These are phyloP conservation scores for Octodon degus DNA, from an alignment of 2,113 vertebrate species.

Conservation along the genomic window DNA sequence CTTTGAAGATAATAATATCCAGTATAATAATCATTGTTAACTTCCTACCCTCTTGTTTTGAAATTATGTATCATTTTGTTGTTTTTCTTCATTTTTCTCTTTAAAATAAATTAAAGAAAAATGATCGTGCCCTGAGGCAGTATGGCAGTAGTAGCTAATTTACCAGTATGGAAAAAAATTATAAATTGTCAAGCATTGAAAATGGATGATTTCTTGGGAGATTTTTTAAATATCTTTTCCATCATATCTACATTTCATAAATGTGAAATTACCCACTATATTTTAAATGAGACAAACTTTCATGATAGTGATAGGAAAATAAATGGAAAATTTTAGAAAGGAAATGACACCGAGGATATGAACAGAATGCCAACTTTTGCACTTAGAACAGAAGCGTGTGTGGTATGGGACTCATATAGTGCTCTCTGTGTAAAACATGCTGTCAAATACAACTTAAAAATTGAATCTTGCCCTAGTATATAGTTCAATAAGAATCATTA, in stretches of 20 bases:
- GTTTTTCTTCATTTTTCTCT: too few species aligned
- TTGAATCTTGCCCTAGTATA: neutral
- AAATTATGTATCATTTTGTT: too few species aligned
- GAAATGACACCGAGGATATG: neutral
- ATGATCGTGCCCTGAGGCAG: neutral
- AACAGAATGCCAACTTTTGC: neutral
- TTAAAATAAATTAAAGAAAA: neutral
- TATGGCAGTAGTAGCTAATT: neutral
- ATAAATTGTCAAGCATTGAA: neutral
- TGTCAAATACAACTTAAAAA: neutral
- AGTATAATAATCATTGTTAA: too few species aligned
- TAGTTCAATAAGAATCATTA: neutral
- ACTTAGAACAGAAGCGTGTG: neutral
- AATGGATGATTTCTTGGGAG: neutral
- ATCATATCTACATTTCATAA: neutral
- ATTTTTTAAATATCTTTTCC: neutral
- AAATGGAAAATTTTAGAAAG: neutral
- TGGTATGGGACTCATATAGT: neutral
- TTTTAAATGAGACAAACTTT: neutral
- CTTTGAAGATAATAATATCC: too few species aligned
- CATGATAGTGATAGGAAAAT: neutral
- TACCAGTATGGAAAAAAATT: neutral
- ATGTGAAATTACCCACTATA: neutral
- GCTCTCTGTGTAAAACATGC: neutral
- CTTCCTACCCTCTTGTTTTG: too few species aligned